Conservation (phyloP, 23 tunicate species). For the Clavelina lepadiformis region DNA sequence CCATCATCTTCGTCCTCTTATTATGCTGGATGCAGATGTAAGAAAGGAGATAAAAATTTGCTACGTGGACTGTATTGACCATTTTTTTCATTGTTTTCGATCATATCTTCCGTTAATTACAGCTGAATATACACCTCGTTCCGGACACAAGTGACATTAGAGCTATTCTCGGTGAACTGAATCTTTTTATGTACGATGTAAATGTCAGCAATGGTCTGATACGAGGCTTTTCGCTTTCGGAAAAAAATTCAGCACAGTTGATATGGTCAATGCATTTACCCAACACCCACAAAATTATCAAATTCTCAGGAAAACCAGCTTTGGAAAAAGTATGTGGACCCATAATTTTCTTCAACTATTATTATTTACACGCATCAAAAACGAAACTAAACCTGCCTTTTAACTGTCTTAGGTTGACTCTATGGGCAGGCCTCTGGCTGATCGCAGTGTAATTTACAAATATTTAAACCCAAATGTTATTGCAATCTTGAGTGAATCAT, state of each 20-base stretch:
- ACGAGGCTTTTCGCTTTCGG: slow-evolving; percentile 19
- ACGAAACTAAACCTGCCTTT: background rate
- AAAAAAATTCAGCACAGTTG: background rate
- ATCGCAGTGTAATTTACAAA: slow-evolving; percentile 83
- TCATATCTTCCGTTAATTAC: background rate
- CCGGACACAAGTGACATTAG: slow-evolving; percentile 53
- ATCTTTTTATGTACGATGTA: slow-evolving; percentile 48
- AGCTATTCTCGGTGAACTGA: background rate
- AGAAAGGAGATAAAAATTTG: background rate
- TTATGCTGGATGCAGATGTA: slow-evolving; percentile 40
- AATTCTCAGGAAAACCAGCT: slow-evolving; percentile 44
- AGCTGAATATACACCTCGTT: slow-evolving; percentile 41
- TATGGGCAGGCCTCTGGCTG: slow-evolving; percentile 87
- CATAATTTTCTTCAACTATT: background rate
- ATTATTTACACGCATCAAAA: background rate
- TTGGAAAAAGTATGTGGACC: slow-evolving; percentile 44
- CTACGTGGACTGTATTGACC: too few relatives aligned
- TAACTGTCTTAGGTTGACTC: slow-evolving; percentile 46
- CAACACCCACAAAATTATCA: slow-evolving; percentile 37
- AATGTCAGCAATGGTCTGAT: slow-evolving; percentile 13
- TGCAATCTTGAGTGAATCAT: slow-evolving; percentile 50
- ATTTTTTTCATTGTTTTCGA: background rate
- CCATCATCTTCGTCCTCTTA: slow-evolving; percentile 40
- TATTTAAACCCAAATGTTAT: slow-evolving; percentile 89
- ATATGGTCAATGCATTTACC: slow-evolving; percentile 49